phyloP scores from a whole-genome alignment of 2,888 invertebrate species.

The Ichneumoninae sp. region DNA sequence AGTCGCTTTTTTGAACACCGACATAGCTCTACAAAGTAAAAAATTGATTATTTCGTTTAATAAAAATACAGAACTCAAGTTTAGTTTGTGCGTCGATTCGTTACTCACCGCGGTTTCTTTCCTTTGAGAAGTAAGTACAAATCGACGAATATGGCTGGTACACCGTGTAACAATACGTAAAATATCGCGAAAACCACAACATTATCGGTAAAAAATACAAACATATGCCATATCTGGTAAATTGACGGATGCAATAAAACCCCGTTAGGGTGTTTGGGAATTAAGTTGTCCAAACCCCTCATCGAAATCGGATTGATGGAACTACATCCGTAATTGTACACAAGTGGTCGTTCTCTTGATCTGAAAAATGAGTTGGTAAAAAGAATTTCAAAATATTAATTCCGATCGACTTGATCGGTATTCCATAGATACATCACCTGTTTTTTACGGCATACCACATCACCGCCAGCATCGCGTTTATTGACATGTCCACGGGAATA shows the following conservation, averaged over 20 bases:
- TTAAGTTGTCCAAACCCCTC: conserved; percentile 38
- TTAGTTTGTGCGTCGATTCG: not conserved
- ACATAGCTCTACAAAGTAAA: conserved; percentile 35
- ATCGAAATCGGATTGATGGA: conserved; percentile 86
- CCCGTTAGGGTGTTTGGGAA: not conserved
- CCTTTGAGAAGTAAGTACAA: conserved; percentile 63
- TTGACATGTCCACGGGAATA: conserved; percentile 75
- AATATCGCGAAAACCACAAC: conserved; percentile 59
- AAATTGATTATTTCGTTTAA: not conserved
- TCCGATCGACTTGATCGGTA: not conserved
- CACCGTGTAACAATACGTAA: conserved; percentile 72
- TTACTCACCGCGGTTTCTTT: conserved; percentile 74
- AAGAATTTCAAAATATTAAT: not conserved
- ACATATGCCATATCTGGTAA: not conserved
- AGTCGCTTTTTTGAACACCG: conserved; percentile 33
- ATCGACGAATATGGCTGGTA: conserved; percentile 75
- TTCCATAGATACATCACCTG: conserved; percentile 68
- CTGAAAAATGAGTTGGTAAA: conserved; percentile 18
- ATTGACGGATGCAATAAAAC: not conserved
- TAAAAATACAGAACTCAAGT: not conserved
- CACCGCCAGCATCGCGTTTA: conserved; percentile 72
- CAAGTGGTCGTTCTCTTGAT: conserved; percentile 80
- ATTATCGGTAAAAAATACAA: not conserved
- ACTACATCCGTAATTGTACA: conserved; percentile 95
- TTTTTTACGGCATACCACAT: conserved; percentile 73